Base-by-base conservation (phyloP, 2,797 vertebrate species). In the Aeoliscus strigatus region DNA sequence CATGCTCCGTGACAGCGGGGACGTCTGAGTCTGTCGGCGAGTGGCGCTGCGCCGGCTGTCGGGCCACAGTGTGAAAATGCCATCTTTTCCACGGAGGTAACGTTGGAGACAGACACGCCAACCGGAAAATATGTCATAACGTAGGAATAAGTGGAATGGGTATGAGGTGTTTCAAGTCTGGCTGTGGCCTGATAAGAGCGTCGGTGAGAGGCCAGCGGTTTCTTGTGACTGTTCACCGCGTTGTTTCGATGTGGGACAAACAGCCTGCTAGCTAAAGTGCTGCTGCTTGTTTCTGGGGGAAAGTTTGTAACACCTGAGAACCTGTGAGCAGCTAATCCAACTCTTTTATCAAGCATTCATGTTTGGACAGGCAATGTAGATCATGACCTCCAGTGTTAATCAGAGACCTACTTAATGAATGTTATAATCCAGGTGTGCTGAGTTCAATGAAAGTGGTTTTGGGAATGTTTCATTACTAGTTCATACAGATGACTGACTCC, bases 81-180 rank as follows among this genome's bases (percentile, higher is more conserved):
- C 70, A 61, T 69, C 74, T 60, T 73, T 74, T 70, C 66, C 56
- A 68, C 60, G 77, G 80, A 89, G 88, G 88, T 90, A 86, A 61
- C 23, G 45, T 14, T 34, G 42, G 15, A 73, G 2, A 57, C 23
- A 15, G 14, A 35, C 9, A 28, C 45, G 45, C 58, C 58, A 50
- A 35, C 14, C 18, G 24, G 9, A 23, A 15, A 27, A 41, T 8
- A 13, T 24, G 18, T 21, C 6, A 3, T 21, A 21, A 21, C 18
- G 3, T 21, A 21, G 18, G 6, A 21, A 21, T 21, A 6, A 21
- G 0, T 8, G 9, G 13, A 27, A 36, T 1, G 14, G 17, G 9
- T 30, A 39, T 30, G 8, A 16, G 5, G 2, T 30, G 18, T 25
- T 3, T 2, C 9, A 14, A 14, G 14, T 32, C 13, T 0, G 2